phyloP scores from a whole-genome alignment of 2,797 vertebrate species.

The Prionace glauca region DNA sequence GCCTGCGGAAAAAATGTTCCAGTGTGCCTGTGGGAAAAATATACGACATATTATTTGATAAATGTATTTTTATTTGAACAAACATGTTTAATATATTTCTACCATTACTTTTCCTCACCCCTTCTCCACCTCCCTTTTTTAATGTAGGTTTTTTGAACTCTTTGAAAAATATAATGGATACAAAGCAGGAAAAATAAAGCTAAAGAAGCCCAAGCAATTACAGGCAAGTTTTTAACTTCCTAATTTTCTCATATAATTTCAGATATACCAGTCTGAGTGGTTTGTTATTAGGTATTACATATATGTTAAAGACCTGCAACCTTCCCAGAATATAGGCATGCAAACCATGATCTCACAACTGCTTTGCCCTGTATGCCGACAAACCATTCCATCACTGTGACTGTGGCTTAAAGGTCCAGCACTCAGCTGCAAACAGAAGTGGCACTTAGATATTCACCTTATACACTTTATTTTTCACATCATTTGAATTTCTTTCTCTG shows the following conservation, averaged over 20 bases:
- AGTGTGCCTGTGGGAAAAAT: too few relatives aligned
- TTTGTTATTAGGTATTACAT: background rate
- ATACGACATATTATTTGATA: background rate
- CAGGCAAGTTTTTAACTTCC: slow-evolving; percentile 60
- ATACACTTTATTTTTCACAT: too few relatives aligned
- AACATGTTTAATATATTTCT: background rate
- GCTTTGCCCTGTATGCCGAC: background rate
- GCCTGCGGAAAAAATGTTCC: too few relatives aligned
- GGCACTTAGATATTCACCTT: too few relatives aligned
- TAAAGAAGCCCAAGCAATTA: slow-evolving; percentile 80
- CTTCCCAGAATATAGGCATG: background rate
- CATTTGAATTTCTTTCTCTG: too few relatives aligned
- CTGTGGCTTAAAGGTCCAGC: background rate
- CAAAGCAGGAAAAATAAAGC: slow-evolving; percentile 79
- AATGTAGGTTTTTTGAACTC: slow-evolving; percentile 77
- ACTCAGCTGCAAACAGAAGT: too few relatives aligned
- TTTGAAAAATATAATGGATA: slow-evolving; percentile 83
- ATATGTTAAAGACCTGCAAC: background rate
- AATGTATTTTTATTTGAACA: background rate
- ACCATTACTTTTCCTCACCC: background rate
- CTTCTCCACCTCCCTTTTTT: background rate
- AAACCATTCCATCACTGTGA: background rate
- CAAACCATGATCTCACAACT: background rate
- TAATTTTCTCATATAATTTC: background rate
- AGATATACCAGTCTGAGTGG: background rate